Conservation (phyloP, 2,888 invertebrate genomes). For the Aspidiotus destructor region DNA sequence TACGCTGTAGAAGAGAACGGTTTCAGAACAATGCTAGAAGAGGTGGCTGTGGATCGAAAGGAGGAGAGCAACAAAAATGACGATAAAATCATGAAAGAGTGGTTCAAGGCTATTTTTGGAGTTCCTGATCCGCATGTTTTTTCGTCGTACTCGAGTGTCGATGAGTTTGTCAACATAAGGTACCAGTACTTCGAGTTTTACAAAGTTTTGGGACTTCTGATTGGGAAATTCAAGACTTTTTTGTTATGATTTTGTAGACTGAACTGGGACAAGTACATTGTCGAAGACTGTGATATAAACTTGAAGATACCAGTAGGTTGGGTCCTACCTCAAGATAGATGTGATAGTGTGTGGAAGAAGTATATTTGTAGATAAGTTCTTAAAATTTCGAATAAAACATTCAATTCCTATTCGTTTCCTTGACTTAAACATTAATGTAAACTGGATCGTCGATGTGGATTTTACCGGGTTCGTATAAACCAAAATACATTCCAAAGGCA, state of each 20-base stretch:
- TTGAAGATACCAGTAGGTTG: slow-evolving; percentile 24
- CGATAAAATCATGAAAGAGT: slow-evolving; percentile 9
- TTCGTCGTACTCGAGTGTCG: slow-evolving; percentile 2
- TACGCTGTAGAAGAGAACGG: slow-evolving; percentile 25
- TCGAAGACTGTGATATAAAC: not conserved
- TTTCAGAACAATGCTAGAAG: slow-evolving; percentile 22
- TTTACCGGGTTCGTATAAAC: too few species aligned
- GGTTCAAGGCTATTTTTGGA: slow-evolving; percentile 17
- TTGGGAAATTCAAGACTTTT: not conserved
- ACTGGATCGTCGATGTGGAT: too few species aligned
- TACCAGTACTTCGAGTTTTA: not conserved
- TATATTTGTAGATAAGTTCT: too few species aligned
- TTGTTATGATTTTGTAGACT: slow-evolving; percentile 11
- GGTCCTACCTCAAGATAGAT: slow-evolving; percentile 10
- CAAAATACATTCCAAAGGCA: too few species aligned
- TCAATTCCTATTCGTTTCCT: too few species aligned
- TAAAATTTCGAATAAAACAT: too few species aligned
- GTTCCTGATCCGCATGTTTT: not conserved
- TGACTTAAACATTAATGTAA: too few species aligned
- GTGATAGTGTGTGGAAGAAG: slow-evolving; percentile 1
- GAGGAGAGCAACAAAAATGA: slow-evolving; percentile 1
- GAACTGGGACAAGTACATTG: slow-evolving; percentile 27
- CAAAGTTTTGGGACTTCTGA: not conserved
- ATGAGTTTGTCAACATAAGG: slow-evolving; percentile 18
- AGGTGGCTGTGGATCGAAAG: slow-evolving; percentile 13